phyloP scores from a whole-genome alignment of 2,113 vertebrate species.

The Charadrius vociferus region DNA sequence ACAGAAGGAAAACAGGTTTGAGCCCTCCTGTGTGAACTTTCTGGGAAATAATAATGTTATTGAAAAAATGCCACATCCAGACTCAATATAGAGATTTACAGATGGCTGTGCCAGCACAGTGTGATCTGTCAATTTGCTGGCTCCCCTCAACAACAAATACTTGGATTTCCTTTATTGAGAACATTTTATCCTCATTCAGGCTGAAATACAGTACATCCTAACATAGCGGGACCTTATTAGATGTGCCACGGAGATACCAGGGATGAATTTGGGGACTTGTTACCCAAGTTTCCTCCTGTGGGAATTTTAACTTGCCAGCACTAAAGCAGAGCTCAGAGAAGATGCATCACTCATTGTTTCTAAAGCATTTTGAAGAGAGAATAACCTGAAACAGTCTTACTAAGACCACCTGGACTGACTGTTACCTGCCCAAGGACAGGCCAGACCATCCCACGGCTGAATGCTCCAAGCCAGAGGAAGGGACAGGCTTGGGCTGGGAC shows the following conservation, averaged over 20 bases:
- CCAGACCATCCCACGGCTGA: background rate
- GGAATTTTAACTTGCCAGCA: background rate
- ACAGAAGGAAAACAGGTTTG: background rate
- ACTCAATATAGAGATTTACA: background rate
- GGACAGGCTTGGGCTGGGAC: background rate
- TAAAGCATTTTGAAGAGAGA: background rate
- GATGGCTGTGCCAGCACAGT: background rate
- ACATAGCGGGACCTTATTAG: background rate
- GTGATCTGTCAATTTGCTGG: background rate
- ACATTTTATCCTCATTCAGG: background rate
- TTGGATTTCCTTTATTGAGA: background rate
- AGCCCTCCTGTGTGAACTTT: background rate
- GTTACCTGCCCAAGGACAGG: background rate
- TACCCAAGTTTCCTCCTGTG: background rate
- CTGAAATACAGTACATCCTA: background rate
- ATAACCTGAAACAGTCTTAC: background rate
- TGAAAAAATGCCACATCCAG: conserved; percentile 6
- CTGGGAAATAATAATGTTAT: conserved; percentile 16
- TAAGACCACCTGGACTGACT: background rate
- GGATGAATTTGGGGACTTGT: background rate
- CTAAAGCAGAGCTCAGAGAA: background rate
- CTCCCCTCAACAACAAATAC: background rate
- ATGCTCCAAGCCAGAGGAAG: background rate
- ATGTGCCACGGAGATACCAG: background rate
- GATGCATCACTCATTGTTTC: fast-evolving